Base-by-base conservation (phyloP, 1,140 invertebrate genomes). In the Akabosia matsudoensis region DNA sequence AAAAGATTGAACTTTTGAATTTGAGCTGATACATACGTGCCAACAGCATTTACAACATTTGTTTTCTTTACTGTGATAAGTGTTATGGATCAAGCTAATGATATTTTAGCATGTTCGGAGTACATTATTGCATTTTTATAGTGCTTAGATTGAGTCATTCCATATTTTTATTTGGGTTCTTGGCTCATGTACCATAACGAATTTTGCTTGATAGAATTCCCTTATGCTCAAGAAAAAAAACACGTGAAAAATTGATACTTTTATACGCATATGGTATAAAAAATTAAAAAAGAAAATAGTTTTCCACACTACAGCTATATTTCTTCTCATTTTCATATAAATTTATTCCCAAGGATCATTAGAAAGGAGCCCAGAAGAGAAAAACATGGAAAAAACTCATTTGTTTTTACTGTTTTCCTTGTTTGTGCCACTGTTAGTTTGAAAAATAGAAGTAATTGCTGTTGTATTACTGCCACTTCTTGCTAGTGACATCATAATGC, bases 1-100 rank as follows among this genome's bases (percentile, higher is more conserved):
- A n/a, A n/a, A n/a, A n/a, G n/a, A n/a, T n/a, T n/a, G n/a, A n/a
- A n/a, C n/a, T n/a, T n/a, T n/a, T n/a, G n/a, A n/a, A n/a, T 45
- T 45, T 10, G 7, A 10, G 18, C 37, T 10, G 18, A 18, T 45
- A 45, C 37, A 45, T 45, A 45, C 37, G 18, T 45, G 37, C 37
- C 7, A 45, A 18, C 18, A 45, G 7, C 18, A 45, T 18, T 45
- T 45, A 18, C n/a, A n/a, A n/a, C n/a, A n/a, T n/a, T 45, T 45
- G 54, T 56, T 16, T 3, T 56, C 7, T 16, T 7, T 56, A 22
- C 22, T 10, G 54, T 3, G 54, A 56, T 56, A 56, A 56, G 54
- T 56, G 54, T 56, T 56, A 56, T 56, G 54, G 54, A 56, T 56
- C 54, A n/a, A n/a, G n/a, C 54, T 56, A 56, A 56, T 56, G 54